A percentile compares a stretch with the other conserved stretches of the same genome.
phyloP scores from a whole-genome alignment of 2,888 invertebrate species.

The Platypus cylindrus region DNA sequence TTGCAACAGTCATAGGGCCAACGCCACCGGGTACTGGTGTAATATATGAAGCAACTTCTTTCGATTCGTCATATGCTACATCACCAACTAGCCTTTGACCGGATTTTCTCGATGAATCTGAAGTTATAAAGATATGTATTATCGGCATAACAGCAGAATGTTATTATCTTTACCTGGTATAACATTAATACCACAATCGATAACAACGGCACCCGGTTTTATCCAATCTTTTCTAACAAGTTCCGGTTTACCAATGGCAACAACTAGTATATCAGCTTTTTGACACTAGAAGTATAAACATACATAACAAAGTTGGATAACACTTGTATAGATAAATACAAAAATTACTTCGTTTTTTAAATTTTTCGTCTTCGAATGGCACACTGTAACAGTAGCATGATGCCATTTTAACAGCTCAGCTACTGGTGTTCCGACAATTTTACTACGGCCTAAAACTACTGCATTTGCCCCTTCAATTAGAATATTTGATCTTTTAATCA shows the following conservation, averaged over 20 bases:
- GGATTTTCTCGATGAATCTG: conserved; percentile 62
- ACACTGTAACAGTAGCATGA: conserved; percentile 92
- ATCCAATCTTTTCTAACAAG: conserved; percentile 93
- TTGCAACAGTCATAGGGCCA: conserved; percentile 98
- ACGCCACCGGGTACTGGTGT: conserved; percentile 96
- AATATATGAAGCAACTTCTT: conserved; percentile 69
- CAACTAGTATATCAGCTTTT: conserved; percentile 91
- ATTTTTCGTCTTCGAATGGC: conserved; percentile 88
- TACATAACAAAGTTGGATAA: background rate
- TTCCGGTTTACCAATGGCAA: conserved; percentile 82
- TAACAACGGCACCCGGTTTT: conserved; percentile 94
- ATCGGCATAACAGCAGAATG: background rate
- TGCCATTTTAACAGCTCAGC: conserved; percentile 92
- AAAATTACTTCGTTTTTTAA: conserved; percentile 53
- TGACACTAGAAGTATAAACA: conserved; percentile 30
- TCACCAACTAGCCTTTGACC: conserved; percentile 89
- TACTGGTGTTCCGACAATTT: conserved; percentile 94
- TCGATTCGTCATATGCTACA: conserved; percentile 75
- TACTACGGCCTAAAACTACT: conserved; percentile 92
- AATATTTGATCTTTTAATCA: conserved; percentile 71
- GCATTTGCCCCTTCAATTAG: conserved; percentile 70
- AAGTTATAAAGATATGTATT: background rate
- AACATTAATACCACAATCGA: conserved; percentile 96
- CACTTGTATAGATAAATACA: conserved; percentile 2
- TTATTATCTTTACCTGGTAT: conserved; percentile 53